Evolutionary conservation across 2,888 invertebrate genomes (phyloP).

Genomic region (Rhaphigaster nebulosa): DNA sequence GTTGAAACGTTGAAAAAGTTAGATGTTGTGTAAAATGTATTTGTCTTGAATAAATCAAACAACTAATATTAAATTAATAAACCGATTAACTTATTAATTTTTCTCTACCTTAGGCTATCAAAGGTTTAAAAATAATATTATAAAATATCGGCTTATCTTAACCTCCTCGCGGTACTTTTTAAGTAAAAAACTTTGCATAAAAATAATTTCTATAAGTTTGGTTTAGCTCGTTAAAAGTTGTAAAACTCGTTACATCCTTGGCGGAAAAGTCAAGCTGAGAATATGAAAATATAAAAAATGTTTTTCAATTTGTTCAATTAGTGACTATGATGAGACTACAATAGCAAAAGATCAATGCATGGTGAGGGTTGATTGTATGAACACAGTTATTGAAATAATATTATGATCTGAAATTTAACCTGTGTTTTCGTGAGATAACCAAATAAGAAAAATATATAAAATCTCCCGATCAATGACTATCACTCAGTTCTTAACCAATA

Average conservation of each 20-base stretch:
- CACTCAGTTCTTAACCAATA: no score
- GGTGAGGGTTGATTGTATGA: no score
- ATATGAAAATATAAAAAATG: background rate
- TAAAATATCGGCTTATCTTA: background rate
- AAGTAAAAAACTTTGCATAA: background rate
- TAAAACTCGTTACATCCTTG: background rate
- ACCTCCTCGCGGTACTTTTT: background rate
- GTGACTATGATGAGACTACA: no score
- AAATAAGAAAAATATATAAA: no score
- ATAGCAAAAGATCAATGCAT: no score
- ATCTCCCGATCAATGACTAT: no score
- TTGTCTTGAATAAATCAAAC: no score
- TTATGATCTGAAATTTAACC: no score
- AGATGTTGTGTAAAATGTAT: no score
- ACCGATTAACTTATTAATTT: background rate
- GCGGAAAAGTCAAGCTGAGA: background rate
- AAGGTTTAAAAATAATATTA: background rate
- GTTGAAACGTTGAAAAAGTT: no score
- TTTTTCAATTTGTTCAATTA: background rate
- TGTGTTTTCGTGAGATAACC: no score
- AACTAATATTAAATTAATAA: background rate
- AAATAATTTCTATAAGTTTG: background rate
- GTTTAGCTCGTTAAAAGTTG: constrained; percentile 5
- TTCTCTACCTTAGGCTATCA: background rate
- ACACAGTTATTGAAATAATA: no score